Base-by-base conservation (phyloP, 2,797 vertebrate species). In the Enteromius paludinosus region DNA sequence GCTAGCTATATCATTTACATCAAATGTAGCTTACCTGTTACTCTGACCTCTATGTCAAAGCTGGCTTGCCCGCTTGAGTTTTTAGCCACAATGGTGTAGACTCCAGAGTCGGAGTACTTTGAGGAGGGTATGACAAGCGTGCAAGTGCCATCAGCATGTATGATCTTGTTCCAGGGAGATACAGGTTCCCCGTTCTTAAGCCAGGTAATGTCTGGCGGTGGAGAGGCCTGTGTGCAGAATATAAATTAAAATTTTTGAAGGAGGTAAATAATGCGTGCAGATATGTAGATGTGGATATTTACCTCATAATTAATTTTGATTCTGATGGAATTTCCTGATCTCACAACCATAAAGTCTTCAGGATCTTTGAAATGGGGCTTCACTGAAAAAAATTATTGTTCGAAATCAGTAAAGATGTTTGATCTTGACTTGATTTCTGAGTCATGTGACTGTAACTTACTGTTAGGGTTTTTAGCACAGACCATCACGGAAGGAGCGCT, bases 231-330 rank as follows among this genome's bases (percentile, higher is more conserved):
- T 25, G 74, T 59, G 33, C 4, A 0, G n/a, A 30, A 76, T 47
- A 18, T 47, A 2, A 30, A 15, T 45, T 1, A 0, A 59, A 17
- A 1, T 9, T 25, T 25, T 59, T 47, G 23, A 62, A 76, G 17
- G 62, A n/a, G 8, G 61, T 30, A 20, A 47, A 30, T 76, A 25
- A 61, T 43, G 18, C 23, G 5, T 35, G 11, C 35, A 18, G 11
- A 4, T 47, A 47, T 79, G 0, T 35, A 72, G 66, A 52, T 43
- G 35, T 41, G 72, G 8, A 43, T 8, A 11, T 75, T 72, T 33
- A 97, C 96, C 92, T 97, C 94, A 83, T 96, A 97, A 79, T 91
- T 93, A 47, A 97, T 84, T 80, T 94, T 95, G 66, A 96, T 90
- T 2, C 91, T 93, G 35, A 94, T 85, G 11, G 94, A 89, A 87